Conservation (phyloP, 1,140 invertebrate genomes). For the Archivesica marissinica region DNA sequence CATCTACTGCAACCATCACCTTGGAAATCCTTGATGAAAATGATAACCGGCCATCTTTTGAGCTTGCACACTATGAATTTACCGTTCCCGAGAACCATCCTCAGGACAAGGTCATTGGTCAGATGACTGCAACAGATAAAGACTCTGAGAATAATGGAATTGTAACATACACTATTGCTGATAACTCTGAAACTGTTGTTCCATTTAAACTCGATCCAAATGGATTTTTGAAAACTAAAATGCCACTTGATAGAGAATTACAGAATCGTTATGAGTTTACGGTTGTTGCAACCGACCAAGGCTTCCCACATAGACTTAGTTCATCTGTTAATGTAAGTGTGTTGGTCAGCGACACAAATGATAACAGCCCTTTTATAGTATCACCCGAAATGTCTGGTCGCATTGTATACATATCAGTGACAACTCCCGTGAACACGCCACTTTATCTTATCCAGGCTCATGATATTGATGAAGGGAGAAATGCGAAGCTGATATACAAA, state of each 20-base stretch:
- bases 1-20: conserved; percentile 93
- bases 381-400: conserved; percentile 64
- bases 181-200: conserved; percentile 44
- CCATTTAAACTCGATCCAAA: conserved; percentile 64
- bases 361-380: conserved; percentile 64
- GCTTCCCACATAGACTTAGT: conserved; percentile 57
- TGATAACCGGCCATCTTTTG: conserved; percentile 96
- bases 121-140: conserved; percentile 92
- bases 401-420: conserved; percentile 58
- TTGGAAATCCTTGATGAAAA: conserved; percentile 96
- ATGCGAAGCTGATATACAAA: conserved; percentile 61
- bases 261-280: conserved; percentile 59
- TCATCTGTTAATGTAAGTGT: conserved; percentile 62
- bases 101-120: conserved; percentile 92
- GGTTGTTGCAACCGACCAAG: conserved; percentile 66
- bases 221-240: conserved; percentile 63
- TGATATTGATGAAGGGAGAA: conserved; percentile 66
- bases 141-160: conserved; percentile 89
- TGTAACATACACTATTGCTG: conserved; percentile 55
- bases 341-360: conserved; percentile 65
- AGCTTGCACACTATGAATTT: conserved; percentile 83
- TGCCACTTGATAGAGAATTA: conserved; percentile 59
- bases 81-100: conserved; percentile 73
- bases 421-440: conserved; percentile 60
- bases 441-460: conserved; percentile 64